phyloP scores from a whole-genome alignment of 1,140 invertebrate genomes.

The Cydia pomonella region DNA sequence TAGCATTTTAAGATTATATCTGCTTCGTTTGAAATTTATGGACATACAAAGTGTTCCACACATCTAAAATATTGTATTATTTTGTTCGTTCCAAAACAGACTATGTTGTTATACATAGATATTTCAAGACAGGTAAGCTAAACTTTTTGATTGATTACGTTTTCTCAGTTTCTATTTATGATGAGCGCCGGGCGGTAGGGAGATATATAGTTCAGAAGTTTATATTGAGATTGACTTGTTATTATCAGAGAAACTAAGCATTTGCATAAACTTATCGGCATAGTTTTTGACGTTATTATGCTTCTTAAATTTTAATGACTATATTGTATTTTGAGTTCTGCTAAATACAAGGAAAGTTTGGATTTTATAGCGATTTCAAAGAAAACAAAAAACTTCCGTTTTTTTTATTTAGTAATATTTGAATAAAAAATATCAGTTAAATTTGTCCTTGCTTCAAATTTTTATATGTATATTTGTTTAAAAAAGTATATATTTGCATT shows the following conservation, averaged over 20 bases:
- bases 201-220: no score
- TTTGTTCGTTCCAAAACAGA: not conserved
- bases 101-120: not conserved
- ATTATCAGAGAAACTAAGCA: not conserved
- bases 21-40: not conserved
- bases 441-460: no score
- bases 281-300: not conserved
- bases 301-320: not conserved
- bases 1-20: not conserved
- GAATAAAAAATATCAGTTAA: no score
- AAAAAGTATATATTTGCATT: not conserved
- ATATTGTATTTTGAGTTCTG: not conserved
- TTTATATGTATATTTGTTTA: no score
- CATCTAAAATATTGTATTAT: not conserved
- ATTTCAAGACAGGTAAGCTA: not conserved
- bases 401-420: no score
- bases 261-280: not conserved
- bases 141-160: not conserved
- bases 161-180: not conserved
- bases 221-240: not conserved
- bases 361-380: not conserved
- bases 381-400: not conserved
- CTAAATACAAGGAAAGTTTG: not conserved
- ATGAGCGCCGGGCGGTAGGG: not conserved
- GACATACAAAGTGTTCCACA: not conserved